phyloP scores from a whole-genome alignment of 2,113 vertebrate genomes.

The Odocoileus hemionus region DNA sequence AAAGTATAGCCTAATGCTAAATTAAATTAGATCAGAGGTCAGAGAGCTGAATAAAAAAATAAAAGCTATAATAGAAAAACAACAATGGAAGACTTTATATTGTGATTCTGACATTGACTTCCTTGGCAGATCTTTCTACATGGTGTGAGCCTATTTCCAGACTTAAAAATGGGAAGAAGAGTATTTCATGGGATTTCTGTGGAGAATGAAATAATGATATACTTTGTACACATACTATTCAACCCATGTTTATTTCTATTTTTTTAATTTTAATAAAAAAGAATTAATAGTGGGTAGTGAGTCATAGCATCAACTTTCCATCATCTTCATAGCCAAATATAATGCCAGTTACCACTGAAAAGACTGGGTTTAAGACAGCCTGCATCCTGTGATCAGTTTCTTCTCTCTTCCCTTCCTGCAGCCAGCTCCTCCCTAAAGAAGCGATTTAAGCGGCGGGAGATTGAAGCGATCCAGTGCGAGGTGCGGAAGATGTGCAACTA shows the following conservation, averaged over 20 bases:
- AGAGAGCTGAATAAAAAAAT: neutral
- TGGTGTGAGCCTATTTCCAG: neutral
- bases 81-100: neutral
- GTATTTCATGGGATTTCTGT: neutral
- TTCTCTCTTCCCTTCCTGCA: conserved; percentile 69
- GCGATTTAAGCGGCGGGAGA: conserved; percentile 91
- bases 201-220: neutral
- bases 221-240: too few species aligned
- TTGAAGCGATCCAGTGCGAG: conserved; percentile 95
- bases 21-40: neutral
- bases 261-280: neutral
- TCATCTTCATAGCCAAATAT: neutral
- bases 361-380: neutral
- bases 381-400: neutral
- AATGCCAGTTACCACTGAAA: neutral
- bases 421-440: conserved; percentile 86
- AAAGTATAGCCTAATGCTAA: neutral
- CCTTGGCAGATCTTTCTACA: neutral
- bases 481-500: conserved; percentile 95
- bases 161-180: neutral
- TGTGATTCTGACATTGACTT: neutral
- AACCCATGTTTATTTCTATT: neutral
- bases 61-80: neutral
- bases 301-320: neutral
- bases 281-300: neutral